Evolutionary conservation across 37 sponge, comb jelly and placozoan genomes (phyloP).

Genomic region (Cliona cf. orientalis): DNA sequence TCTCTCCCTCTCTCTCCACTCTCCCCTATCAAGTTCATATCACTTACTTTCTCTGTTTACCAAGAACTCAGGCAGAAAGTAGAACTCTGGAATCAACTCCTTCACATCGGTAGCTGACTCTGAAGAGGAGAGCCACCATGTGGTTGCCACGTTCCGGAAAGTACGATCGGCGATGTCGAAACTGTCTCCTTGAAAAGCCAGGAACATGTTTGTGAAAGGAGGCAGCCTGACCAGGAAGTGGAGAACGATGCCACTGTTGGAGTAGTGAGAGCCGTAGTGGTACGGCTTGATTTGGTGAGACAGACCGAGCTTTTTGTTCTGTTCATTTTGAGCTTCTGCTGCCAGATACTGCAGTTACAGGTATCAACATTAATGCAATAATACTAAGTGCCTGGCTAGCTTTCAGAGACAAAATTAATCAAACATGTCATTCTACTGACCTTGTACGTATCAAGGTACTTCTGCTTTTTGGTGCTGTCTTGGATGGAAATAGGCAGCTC

Average conservation of each 20-base stretch:
- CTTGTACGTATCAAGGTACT: constrained; percentile 81
- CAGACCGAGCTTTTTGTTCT: constrained; percentile 52
- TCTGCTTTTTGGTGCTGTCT: constrained; percentile 68
- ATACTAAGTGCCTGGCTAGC: not conserved
- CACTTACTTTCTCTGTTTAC: constrained; percentile 81
- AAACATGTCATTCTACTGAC: constrained; percentile 15
- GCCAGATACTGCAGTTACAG: constrained; percentile 39
- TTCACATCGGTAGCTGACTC: constrained; percentile 94
- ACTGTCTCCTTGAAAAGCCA: constrained; percentile 92
- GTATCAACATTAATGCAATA: not conserved
- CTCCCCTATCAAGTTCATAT: not conserved
- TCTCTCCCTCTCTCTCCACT: not conserved
- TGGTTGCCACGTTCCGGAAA: constrained; percentile 88
- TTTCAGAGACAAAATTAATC: not conserved
- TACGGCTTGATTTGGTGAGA: constrained; percentile 78
- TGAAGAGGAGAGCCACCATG: constrained; percentile 93
- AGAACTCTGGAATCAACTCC: constrained; percentile 99
- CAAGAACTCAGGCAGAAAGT: constrained; percentile 95
- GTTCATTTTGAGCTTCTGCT: constrained; percentile 34
- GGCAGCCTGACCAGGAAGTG: constrained; percentile 97
- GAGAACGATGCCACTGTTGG: constrained; percentile 96
- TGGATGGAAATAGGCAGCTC: constrained; percentile 82
- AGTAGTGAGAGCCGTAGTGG: constrained; percentile 99
- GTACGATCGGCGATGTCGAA: constrained; percentile 98
- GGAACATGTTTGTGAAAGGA: constrained; percentile 96